phyloP scores from a whole-genome alignment of 2,797 vertebrate genomes.

The Aulostomus chinensis region DNA sequence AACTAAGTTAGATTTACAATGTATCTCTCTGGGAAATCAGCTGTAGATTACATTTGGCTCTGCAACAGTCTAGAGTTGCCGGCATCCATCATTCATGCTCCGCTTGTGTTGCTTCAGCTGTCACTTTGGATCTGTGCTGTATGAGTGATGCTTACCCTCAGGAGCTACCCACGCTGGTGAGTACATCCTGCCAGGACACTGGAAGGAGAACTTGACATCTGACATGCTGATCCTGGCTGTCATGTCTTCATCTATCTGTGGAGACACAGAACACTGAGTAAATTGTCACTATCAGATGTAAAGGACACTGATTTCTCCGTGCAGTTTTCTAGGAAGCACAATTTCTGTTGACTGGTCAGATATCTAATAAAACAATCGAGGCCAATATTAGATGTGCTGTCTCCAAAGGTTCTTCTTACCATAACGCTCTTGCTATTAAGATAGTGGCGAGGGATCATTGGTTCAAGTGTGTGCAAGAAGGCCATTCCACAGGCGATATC shows the following conservation, averaged over 20 bases:
- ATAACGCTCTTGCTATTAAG: constrained; percentile 97
- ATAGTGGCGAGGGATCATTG: constrained; percentile 94
- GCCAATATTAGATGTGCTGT: neutral
- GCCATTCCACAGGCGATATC: constrained; percentile 96
- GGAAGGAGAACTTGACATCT: constrained; percentile 97
- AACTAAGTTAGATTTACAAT: constrained; percentile 26
- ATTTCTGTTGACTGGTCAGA: neutral
- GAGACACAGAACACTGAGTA: constrained; percentile 8
- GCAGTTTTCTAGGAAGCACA: neutral
- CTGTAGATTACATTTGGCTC: constrained; percentile 49
- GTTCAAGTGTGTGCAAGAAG: constrained; percentile 96
- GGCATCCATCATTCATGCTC: constrained; percentile 40
- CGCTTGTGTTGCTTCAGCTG: constrained; percentile 46
- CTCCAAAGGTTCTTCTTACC: constrained; percentile 77
- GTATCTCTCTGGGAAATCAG: constrained; percentile 43
- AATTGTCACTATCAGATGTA: constrained; percentile 8
- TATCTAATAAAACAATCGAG: too few species aligned
- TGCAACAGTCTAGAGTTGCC: constrained; percentile 25
- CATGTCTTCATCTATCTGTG: constrained; percentile 97
- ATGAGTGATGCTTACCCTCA: constrained; percentile 85
- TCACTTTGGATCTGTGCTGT: constrained; percentile 46
- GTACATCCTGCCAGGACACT: constrained; percentile 97
- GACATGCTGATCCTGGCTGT: constrained; percentile 98
- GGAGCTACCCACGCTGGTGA: constrained; percentile 97
- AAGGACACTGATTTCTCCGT: neutral